phyloP scores from a whole-genome alignment of 2,113 vertebrate species.

The Pionites leucogaster region DNA sequence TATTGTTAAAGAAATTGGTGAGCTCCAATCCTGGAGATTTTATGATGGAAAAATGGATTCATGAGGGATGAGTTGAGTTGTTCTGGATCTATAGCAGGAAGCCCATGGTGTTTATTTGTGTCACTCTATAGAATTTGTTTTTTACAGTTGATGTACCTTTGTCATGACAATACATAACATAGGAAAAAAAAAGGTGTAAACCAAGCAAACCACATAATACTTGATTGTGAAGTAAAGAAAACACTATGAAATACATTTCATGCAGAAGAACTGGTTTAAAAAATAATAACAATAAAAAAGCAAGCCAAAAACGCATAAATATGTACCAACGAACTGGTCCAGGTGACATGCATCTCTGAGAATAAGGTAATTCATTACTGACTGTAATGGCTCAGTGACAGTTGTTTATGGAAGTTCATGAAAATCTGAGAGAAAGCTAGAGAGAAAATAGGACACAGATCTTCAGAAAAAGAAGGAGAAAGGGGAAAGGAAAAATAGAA shows the following conservation, averaged over 20 bases:
- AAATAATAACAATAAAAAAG: neutral
- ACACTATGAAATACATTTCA: neutral
- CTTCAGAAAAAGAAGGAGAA: neutral
- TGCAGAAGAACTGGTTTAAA: neutral
- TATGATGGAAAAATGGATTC: neutral
- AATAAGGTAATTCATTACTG: slow-evolving; percentile 1
- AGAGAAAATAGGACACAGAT: neutral
- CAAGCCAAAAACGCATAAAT: neutral
- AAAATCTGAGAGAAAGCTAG: neutral
- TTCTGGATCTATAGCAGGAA: neutral
- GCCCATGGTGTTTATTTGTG: neutral
- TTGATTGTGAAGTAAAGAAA: neutral
- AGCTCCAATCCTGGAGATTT: neutral
- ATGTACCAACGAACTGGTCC: neutral
- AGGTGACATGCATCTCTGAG: neutral
- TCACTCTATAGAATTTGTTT: neutral
- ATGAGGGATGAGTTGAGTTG: neutral
- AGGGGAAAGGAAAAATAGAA: neutral
- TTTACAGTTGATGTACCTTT: neutral
- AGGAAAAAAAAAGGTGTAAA: neutral
- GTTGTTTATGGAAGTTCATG: neutral
- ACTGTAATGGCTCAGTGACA: neutral
- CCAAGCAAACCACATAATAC: neutral
- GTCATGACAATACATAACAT: neutral
- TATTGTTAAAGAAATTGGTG: neutral